A percentile compares a stretch with the other conserved stretches of the same genome.
Evolutionary conservation across 1,140 invertebrate genomes (phyloP).

Genomic region (Platorchestia sp.): DNA sequence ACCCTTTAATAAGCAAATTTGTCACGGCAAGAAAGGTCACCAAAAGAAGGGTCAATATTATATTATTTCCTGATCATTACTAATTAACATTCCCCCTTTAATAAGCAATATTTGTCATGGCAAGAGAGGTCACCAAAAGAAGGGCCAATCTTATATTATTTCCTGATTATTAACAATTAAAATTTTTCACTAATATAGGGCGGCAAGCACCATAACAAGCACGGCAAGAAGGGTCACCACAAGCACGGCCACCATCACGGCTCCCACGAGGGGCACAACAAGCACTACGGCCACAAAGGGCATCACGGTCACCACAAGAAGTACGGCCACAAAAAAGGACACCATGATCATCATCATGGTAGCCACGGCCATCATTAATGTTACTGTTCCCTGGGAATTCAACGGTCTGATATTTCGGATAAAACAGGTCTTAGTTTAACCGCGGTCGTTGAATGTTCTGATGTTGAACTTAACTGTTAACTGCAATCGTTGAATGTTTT

Average conservation of each 20-base stretch:
- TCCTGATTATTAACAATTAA: background rate
- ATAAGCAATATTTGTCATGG: too few relatives aligned
- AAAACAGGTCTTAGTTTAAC: too few relatives aligned
- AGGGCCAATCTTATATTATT: too few relatives aligned
- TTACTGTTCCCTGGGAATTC: background rate
- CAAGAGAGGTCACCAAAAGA: slow-evolving; percentile 59
- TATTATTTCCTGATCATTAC: too few relatives aligned
- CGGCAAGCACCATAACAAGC: slow-evolving; percentile 60
- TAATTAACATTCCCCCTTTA: too few relatives aligned
- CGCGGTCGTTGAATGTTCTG: too few relatives aligned
- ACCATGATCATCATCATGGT: slow-evolving; percentile 48
- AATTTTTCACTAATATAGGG: background rate
- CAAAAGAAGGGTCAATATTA: slow-evolving; percentile 64
- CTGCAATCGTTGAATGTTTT: too few relatives aligned
- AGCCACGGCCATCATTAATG: slow-evolving; percentile 57
- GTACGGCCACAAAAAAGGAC: slow-evolving; percentile 54
- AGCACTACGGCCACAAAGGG: slow-evolving; percentile 59
- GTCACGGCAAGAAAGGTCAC: slow-evolving; percentile 57
- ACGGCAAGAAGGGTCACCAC: slow-evolving; percentile 61
- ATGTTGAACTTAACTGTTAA: too few relatives aligned
- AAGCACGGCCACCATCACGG: slow-evolving; percentile 62
- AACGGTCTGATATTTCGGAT: too few relatives aligned
- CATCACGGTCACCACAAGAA: slow-evolving; percentile 61
- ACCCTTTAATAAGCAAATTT: too few relatives aligned
- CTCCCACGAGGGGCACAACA: slow-evolving; percentile 62